Evolutionary conservation across 2,888 invertebrate species (phyloP).

Genomic region (Saturnia japonica): DNA sequence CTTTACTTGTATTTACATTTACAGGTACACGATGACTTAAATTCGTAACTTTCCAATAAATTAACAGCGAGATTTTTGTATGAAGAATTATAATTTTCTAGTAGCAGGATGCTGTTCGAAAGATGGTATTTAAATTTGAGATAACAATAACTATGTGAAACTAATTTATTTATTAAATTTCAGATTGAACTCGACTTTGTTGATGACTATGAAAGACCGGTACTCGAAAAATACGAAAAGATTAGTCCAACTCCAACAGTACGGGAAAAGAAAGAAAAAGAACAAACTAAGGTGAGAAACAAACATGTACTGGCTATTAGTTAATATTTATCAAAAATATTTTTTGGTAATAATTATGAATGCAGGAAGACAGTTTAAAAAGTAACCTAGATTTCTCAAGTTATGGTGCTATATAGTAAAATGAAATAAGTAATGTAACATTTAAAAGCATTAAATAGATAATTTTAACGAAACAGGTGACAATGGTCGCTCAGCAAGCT

Average conservation of each 20-base stretch:
- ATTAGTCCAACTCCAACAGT: slow-evolving; percentile 72
- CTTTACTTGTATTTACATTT: slow-evolving; percentile 42
- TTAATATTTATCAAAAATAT: not conserved
- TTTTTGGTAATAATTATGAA: not conserved
- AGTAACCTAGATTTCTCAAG: too few species aligned
- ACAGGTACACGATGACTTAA: slow-evolving; percentile 18
- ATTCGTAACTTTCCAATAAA: not conserved
- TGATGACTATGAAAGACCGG: slow-evolving; percentile 89
- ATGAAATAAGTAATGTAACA: not conserved
- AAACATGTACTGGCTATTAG: not conserved
- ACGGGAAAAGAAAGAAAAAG: slow-evolving; percentile 74
- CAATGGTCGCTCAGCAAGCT: slow-evolving; percentile 59
- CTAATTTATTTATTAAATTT: slow-evolving; percentile 30
- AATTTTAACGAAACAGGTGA: slow-evolving; percentile 59
- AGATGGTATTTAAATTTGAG: too few species aligned
- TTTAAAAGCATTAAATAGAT: slow-evolving; percentile 15
- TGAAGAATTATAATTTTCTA: not conserved
- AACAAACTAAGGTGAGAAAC: slow-evolving; percentile 65
- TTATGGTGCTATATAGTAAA: not conserved
- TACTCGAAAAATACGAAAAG: slow-evolving; percentile 87
- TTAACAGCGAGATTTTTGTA: too few species aligned
- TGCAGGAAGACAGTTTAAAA: not conserved
- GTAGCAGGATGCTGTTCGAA: too few species aligned
- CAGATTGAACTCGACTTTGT: slow-evolving; percentile 77
- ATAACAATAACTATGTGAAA: slow-evolving; percentile 9